Evolutionary conservation across 53 echinoderm and acorn worm genomes (phyloP), one percentile per base, ranked within the genome.

Genomic region (Actinopyga echinites): DNA sequence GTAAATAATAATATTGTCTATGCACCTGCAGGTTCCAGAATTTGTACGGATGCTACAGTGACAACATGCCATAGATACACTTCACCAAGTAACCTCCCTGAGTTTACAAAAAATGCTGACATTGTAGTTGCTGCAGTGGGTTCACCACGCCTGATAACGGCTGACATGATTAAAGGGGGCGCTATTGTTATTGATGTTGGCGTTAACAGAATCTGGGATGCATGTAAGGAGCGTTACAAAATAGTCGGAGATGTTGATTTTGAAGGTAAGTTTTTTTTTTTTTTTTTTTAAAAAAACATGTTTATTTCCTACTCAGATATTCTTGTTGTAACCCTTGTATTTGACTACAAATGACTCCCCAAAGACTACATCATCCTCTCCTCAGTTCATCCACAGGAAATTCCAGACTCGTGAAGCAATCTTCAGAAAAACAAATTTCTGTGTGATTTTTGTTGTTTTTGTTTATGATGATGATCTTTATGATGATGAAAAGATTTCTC

Each of bases 41-140:
- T 92, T 84, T 90, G 95, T 25, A 60, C 87, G 66, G 92, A 95
- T 64, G 89, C 89, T 25, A 95, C 90, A 19, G 92, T 92, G 12
- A 95, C 95, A 15, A 86, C 90, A 32, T 95, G 95, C 74, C 95
- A 95, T 86, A 82, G 92, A 40, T 89, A 95, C 90, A 95, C 95
- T 0, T 90, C 95, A 8, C 84, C 90, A 3, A 90, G 85, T 40
- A 82, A 92, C 56, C 79, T 95, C 26, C 74, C 78, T 21, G 84
- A 89, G 60, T 95, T 87, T 79, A 90, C 84, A 34, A 92, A 79
- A 83, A 69, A 85, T 20, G 95, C 95, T 13, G 95, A 95, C 85
- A 95, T 95, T 85, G 61, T 95, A 28, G 87, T 95, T 0, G 86
- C 87, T 15, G 95, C 95, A 15, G 92, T 90, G 23, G 95, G 95